Evolutionary conservation across 1,140 invertebrate genomes (phyloP).

Genomic region (Zaprionus vittiger): DNA sequence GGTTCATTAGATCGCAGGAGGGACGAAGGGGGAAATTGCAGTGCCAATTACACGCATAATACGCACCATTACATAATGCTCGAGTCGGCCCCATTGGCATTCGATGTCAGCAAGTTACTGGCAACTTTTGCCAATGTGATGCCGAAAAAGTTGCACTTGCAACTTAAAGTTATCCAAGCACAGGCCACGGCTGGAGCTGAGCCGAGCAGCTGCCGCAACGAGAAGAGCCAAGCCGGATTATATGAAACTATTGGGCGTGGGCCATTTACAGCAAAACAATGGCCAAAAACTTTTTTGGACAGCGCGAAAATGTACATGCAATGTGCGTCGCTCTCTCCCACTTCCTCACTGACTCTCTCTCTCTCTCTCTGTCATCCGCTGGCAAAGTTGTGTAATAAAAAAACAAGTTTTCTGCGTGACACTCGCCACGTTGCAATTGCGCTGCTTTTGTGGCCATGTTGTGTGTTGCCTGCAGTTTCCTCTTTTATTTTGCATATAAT

Average conservation of each 20-base stretch:
- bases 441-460: constrained; percentile 36
- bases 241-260: constrained; percentile 55
- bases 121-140: constrained; percentile 16
- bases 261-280: constrained; percentile 79
- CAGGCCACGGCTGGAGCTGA: constrained; percentile 30
- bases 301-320: constrained; percentile 62
- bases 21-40: constrained; percentile 50
- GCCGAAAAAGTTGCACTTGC: constrained; percentile 50
- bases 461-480: constrained; percentile 3
- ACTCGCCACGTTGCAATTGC: constrained; percentile 64
- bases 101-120: constrained; percentile 40
- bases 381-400: constrained; percentile 73
- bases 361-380: not conserved
- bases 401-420: constrained; percentile 64
- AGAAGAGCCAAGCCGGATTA: constrained; percentile 29
- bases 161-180: constrained; percentile 59
- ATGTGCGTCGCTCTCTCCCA: constrained; percentile 49
- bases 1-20: constrained; percentile 48
- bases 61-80: constrained; percentile 68
- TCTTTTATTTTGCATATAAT: constrained; percentile 17
- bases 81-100: constrained; percentile 10
- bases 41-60: constrained; percentile 75
- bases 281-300: constrained; percentile 59
- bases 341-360: not conserved
- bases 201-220: constrained; percentile 59